A percentile compares a stretch with the other conserved stretches of the same genome.
Conservation (phyloP, 2,113 vertebrate species). For the Aptenodytes forsteri region DNA sequence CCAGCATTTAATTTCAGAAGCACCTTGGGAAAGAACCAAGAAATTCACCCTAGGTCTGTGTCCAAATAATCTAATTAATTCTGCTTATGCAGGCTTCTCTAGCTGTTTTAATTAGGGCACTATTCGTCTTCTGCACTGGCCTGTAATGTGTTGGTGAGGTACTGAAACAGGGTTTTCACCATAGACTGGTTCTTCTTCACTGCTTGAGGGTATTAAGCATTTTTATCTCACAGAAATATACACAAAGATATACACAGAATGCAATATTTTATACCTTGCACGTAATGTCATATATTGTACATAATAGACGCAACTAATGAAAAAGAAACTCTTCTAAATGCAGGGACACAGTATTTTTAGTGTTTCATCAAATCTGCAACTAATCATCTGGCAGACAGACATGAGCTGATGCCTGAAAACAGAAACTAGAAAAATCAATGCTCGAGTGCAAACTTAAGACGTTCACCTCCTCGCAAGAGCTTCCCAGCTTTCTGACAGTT, state of each 20-base stretch:
- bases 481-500: conserved; percentile 9
- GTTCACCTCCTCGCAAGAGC: conserved; percentile 11
- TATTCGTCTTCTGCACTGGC: not conserved
- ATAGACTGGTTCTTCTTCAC: not conserved
- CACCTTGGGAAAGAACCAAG: not conserved
- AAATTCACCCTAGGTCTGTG: not conserved
- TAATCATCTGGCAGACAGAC: conserved; percentile 16
- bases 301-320: not conserved
- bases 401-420: not conserved
- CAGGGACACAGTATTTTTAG: not conserved
- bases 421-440: conserved; percentile 8
- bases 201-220: not conserved
- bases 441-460: not conserved
- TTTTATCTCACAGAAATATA: not conserved
- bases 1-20: not conserved
- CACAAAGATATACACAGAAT: not conserved
- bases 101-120: not conserved
- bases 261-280: not conserved
- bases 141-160: not conserved
- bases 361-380: not conserved
- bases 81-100: not conserved
- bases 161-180: not conserved
- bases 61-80: conserved; percentile 10
- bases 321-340: not conserved
- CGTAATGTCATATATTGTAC: not conserved